Evolutionary conservation across 1,140 invertebrate genomes (phyloP), one percentile per base, ranked within the genome.

Genomic region (Drosophila lini): DNA sequence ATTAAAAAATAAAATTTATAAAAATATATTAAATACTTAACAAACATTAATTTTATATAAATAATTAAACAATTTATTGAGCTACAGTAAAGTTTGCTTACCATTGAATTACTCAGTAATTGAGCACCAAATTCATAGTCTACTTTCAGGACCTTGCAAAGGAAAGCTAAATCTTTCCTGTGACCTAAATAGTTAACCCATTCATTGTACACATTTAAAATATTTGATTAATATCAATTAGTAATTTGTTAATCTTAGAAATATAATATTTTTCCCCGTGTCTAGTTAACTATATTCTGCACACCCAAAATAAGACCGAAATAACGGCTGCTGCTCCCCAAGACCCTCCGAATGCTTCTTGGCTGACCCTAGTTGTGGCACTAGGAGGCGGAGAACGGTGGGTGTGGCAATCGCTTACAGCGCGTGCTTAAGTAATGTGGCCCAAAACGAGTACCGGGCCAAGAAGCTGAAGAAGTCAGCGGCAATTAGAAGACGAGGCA

Each of bases 341-440:
- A 52, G 31, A 52, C 19, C n/a, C 25, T 28, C 25, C 28, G n/a
- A 63, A 61, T 32, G 41, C 64, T 42, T 52, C 45, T 65, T 53
- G 13, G 13, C 58, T 77, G 68, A 81, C 74, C 81, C 65, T 78
- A 62, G 74, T 74, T 68, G 61, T 36, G 50, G 60, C 41, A 57
- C 28, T 1, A 10, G 5, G 8, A 25, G 41, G 34, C 10, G 25
- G 34, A 44, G 8, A 25, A 13, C 13, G 1, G 28, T 22, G 60
- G 64, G 56, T 48, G 74, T 61, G 62, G 59, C 55, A 78, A 70
- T 50, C 80, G 74, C 59, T 52, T 48, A 44, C 16, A 69, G 81
- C 71, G 79, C 75, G 82, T 86, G 82, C 82, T 65, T 88, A 88
- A 83, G 83, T 86, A 86, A 86, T 88, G 82, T 82, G 83, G 70